These are phyloP conservation scores for Crossaster papposus DNA, from an alignment of 53 echinoderm and acorn worm genomes.

Conservation along the genomic window DNA sequence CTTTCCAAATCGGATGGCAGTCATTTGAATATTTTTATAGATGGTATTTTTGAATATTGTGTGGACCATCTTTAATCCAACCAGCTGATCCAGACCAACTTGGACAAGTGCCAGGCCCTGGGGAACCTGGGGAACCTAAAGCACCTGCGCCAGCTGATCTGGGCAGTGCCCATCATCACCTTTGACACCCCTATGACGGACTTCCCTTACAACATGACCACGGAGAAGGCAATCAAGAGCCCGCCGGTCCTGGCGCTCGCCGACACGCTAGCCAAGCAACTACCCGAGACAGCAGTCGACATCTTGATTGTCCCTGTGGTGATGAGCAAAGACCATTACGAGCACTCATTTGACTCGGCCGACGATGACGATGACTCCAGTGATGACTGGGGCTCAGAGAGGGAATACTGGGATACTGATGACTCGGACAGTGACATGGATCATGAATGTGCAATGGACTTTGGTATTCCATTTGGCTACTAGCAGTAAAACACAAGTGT, in stretches of 20 bases:
- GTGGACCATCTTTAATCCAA: background rate
- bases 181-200: conserved; percentile 4
- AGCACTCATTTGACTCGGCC: background rate
- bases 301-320: conserved; percentile 50
- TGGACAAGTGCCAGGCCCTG: conserved; percentile 23
- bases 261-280: conserved; percentile 19
- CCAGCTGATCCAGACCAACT: conserved; percentile 53
- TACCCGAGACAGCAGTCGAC: conserved; percentile 36
- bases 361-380: conserved; percentile 1
- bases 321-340: conserved; percentile 35
- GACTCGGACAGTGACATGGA: conserved; percentile 1
- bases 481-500: background rate
- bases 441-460: background rate
- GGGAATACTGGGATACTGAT: conserved; percentile 5
- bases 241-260: conserved; percentile 5
- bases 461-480: conserved; percentile 7
- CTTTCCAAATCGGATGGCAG: too few species aligned
- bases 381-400: background rate
- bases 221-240: conserved; percentile 40
- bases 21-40: too few species aligned
- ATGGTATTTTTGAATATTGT: too few species aligned
- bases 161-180: conserved; percentile 56
- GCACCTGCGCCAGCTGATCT: conserved; percentile 21
- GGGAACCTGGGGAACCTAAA: conserved; percentile 15
- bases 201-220: conserved; percentile 52